Evolutionary conservation across 2,888 invertebrate genomes (phyloP).

Genomic region (Cataglyphis livida): DNA sequence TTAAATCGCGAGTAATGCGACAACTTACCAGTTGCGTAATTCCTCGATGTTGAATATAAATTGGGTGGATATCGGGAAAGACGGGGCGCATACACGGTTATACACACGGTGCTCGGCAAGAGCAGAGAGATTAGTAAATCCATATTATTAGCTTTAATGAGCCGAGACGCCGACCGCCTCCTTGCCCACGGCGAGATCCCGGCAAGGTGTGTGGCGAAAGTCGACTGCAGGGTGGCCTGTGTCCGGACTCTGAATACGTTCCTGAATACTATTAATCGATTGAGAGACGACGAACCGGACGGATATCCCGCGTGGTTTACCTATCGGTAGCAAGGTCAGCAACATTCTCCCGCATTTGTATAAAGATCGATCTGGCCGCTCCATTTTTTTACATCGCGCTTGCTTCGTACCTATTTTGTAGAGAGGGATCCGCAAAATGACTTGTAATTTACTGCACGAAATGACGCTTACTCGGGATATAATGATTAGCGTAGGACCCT

Average conservation of each 20-base stretch:
- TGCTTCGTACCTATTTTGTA: background rate
- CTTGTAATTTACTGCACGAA: background rate
- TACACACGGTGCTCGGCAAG: slow-evolving; percentile 59
- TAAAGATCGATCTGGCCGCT: background rate
- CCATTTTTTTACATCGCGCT: background rate
- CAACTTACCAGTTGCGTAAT: slow-evolving; percentile 35
- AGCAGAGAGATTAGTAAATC: slow-evolving; percentile 82
- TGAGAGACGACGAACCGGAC: slow-evolving; percentile 60
- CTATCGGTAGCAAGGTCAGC: slow-evolving; percentile 21
- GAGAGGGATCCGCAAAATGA: background rate
- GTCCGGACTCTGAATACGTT: slow-evolving; percentile 68
- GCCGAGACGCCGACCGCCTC: slow-evolving; percentile 79
- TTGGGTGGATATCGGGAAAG: slow-evolving; percentile 47
- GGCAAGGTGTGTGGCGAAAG: slow-evolving; percentile 80
- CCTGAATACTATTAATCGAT: slow-evolving; percentile 77
- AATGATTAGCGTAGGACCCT: background rate
- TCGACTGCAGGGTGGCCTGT: slow-evolving; percentile 80
- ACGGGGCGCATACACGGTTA: slow-evolving; percentile 34
- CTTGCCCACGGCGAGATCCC: slow-evolving; percentile 78
- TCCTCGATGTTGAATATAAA: slow-evolving; percentile 37
- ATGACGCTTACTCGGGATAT: background rate
- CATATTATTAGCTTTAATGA: slow-evolving; percentile 84
- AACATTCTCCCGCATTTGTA: background rate
- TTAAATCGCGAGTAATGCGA: background rate
- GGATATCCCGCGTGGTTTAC: slow-evolving; percentile 53